Evolutionary conservation across 2,888 invertebrate species (phyloP), one percentile per base, ranked within the genome.

Genomic region (Andrena bucephala): DNA sequence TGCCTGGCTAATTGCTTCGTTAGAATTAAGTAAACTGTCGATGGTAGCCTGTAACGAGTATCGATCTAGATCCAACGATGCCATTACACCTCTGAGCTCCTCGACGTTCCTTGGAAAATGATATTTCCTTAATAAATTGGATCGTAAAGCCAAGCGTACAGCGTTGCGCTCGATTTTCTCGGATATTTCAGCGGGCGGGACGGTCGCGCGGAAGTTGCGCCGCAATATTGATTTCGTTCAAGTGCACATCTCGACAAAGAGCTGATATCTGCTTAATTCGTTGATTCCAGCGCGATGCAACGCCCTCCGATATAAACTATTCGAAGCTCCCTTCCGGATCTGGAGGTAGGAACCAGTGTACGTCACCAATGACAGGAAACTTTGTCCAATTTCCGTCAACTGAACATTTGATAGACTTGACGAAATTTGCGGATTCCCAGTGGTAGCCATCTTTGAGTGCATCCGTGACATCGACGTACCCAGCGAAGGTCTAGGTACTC

Each of bases 21-120:
- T 86, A 89, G 72, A 71, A 78, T 69, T 63, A 76, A 63, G 83
- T 77, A 86, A 85, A 89, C 87, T 75, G 87, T 76, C 86, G 88
- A 90, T 90, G 84, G 33, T 60, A 62, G 10, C 27, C 72, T 82
- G 82, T 86, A 84, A 87, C 84, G 69, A 62, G 48, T 63, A 86
- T 81, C 80, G 84, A 86, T 73, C 83, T 60, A 31, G 74, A 76
- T 69, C 54, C 48, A 29, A n/a, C 48, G 24, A 70, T 7, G 29
- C 7, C 42, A 48, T 71, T 57, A 59, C 54, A 42, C 60, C 48
- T 8, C 31, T 16, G 13, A 3, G 36, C 72, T 62, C 33, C 67
- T 74, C 81, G 81, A 78, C 72, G 63, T 80, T 52, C 73, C 48
- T 16, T 4, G 69, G 54, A 54, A 75, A 73, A 62, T 74, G 70